phyloP scores from a whole-genome alignment of 2,797 vertebrate genomes.

The Hippocampus kuda region DNA sequence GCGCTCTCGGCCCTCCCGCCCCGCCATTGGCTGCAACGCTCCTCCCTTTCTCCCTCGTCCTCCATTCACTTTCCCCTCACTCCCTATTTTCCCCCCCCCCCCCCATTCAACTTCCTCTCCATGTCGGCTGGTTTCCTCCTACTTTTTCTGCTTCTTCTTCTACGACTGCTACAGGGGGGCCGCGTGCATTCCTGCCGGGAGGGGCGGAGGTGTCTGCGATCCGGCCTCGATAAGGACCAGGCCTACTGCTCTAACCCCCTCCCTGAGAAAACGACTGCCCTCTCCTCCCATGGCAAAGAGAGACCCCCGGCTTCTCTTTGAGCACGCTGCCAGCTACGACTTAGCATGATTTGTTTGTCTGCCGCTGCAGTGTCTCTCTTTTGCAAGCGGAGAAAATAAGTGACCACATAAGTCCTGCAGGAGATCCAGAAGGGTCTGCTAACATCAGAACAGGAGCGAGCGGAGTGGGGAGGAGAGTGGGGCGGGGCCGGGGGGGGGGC shows the following conservation, averaged over 20 bases:
- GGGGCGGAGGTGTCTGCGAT: slow-evolving; percentile 68
- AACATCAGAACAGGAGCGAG: slow-evolving; percentile 38
- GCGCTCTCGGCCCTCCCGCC: slow-evolving; percentile 12
- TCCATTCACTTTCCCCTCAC: slow-evolving; percentile 47
- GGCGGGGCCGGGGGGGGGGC: slow-evolving; percentile 34
- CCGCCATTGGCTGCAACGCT: slow-evolving; percentile 47
- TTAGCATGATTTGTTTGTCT: slow-evolving; percentile 63
- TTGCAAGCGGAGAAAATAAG: not conserved
- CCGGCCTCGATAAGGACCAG: slow-evolving; percentile 58
- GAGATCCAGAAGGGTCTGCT: slow-evolving; percentile 39
- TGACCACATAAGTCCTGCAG: slow-evolving; percentile 28
- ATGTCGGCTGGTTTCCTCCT: slow-evolving; percentile 54
- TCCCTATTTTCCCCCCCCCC: slow-evolving; percentile 29
- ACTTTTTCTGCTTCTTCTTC: slow-evolving; percentile 26
- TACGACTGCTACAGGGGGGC: slow-evolving; percentile 46
- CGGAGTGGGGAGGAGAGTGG: slow-evolving; percentile 9
- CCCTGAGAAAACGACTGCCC: slow-evolving; percentile 37
- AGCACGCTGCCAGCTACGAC: slow-evolving; percentile 55
- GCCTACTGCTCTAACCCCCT: slow-evolving; percentile 32
- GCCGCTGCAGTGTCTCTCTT: slow-evolving; percentile 36
- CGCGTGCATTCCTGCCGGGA: slow-evolving; percentile 69
- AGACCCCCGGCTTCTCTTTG: slow-evolving; percentile 51
- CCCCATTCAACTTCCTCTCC: slow-evolving; percentile 30
- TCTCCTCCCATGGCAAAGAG: slow-evolving; percentile 54
- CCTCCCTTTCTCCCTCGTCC: slow-evolving; percentile 26